Conservation (phyloP, 2,113 vertebrate genomes). For the Cebus imitator region DNA sequence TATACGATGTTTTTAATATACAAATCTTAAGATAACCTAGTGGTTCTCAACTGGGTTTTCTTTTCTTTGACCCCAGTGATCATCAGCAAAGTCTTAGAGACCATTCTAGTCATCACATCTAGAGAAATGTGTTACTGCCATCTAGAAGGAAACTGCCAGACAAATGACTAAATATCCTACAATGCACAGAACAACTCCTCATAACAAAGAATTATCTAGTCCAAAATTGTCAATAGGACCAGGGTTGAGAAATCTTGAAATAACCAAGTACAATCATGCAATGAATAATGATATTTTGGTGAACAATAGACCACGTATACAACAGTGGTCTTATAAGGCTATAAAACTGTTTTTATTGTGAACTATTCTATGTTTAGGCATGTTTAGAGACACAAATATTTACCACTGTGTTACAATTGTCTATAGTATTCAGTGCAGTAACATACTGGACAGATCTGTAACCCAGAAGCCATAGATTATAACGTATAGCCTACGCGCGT, state of each 20-base stretch:
- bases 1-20: neutral
- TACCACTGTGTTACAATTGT: neutral
- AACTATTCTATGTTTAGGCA: neutral
- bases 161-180: neutral
- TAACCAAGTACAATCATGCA: neutral
- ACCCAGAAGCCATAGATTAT: neutral
- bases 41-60: neutral
- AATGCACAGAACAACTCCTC: neutral
- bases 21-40: neutral
- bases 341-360: neutral
- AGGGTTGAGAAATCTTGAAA: neutral
- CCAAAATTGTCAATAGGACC: neutral
- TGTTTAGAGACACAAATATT: neutral
- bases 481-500: rapidly evolving
- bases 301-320: neutral
- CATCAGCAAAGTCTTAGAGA: neutral
- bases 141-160: neutral
- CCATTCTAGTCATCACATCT: neutral
- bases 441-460: neutral
- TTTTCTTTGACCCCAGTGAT: neutral
- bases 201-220: neutral
- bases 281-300: neutral
- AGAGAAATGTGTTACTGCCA: neutral
- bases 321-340: neutral
- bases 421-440: neutral